phyloP scores from a whole-genome alignment of 2,888 invertebrate species.

The Lamellibrachia satsuma region DNA sequence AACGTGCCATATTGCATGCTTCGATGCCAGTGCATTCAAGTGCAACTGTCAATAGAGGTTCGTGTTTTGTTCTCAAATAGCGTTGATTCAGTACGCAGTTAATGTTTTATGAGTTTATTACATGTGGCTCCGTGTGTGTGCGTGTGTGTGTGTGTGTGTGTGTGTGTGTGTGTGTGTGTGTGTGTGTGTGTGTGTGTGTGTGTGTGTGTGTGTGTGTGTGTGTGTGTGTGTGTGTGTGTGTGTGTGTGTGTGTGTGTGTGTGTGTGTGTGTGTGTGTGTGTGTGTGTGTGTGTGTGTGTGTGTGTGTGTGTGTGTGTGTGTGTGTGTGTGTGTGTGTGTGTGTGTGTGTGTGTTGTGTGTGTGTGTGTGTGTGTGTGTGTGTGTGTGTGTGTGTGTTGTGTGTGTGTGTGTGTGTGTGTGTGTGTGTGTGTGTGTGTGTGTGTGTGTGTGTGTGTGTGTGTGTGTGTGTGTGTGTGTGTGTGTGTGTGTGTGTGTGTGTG shows the following conservation, averaged over 20 bases:
- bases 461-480: neutral
- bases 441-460: neutral
- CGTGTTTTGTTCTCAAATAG: neutral
- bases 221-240: neutral
- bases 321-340: too few relatives aligned
- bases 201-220: neutral
- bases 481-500: neutral
- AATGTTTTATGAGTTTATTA: conserved; percentile 2
- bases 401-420: neutral
- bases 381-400: neutral
- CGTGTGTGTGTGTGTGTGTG: neutral
- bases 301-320: too few relatives aligned
- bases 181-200: neutral
- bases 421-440: neutral
- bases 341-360: neutral
- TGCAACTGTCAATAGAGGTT: neutral
- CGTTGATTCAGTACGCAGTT: neutral
- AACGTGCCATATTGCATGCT: neutral
- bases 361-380: neutral
- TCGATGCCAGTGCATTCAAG: neutral
- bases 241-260: neutral
- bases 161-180: neutral
- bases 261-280: too few relatives aligned
- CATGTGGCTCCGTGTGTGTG: neutral
- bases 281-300: too few relatives aligned